Base-by-base conservation (phyloP, 2,113 vertebrate species). In the Budorcas taxicolor region DNA sequence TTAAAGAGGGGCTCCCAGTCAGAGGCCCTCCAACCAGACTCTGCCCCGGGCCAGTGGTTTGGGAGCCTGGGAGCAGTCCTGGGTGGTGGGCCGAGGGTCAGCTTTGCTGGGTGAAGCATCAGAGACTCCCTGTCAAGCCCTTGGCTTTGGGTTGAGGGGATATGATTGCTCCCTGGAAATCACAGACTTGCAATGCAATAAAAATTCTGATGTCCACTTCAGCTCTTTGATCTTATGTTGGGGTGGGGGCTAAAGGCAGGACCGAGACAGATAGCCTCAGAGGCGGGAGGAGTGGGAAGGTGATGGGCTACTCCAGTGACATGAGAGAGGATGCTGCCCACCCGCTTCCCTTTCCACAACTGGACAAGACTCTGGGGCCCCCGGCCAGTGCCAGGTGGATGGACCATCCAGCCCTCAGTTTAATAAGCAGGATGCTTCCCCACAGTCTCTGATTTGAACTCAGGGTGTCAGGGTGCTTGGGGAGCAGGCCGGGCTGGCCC, bases 351-450 rank as follows among this genome's bases (percentile, higher is more conserved):
- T 43, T 31, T 43, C 53, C 82, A 58, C 53, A 29, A 14, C 50
- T 33, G 31, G 12, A 53, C 2, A 14, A 40, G 43, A 47, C 27
- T 27, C 87, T 5, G 2, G 3, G 17, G 15, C 33, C 78, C 71
- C 0, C 6, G 25, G 15, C 7, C 7, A 1, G 10, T 21, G 10
- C 27, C 16, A 1, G 14, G 9, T 7, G 55, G 27, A 0, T 9
- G 1, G 11, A 4, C 31, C 12, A 3, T 50, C 5, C 5, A 1
- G 3, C 19, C 31, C 29, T 2, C n/a, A 10, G 1, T 7, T n/a
- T 21, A 5, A 8, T 11, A 40, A 14, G 67, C 15, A 0, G 2
- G 52, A 11, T 0, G 0, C 31, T 50, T 5, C 0, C 40, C 25
- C 40, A 4, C 5, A 2, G 12, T 6, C 12, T 15, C 4, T 23